Base-by-base conservation (phyloP, 2,797 vertebrate species). In the Perodicticus potto region DNA sequence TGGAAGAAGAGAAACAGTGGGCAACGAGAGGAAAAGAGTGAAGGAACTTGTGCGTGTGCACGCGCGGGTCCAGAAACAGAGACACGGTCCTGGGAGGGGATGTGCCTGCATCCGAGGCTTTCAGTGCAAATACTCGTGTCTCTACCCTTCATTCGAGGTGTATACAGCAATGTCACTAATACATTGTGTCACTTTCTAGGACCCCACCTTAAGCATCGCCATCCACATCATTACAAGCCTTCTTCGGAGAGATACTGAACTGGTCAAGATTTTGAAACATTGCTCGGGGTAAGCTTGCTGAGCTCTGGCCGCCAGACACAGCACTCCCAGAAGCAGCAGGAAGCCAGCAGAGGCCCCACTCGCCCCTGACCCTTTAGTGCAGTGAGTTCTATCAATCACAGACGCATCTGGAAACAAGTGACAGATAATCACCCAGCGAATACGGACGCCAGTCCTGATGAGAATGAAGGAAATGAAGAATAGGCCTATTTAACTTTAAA, bases 171-270 rank as follows among this genome's bases (percentile, higher is more conserved):
- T 20, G 27, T 27, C 20, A 19, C 78, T 4, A 2, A 61, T 0
- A 2, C 34, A 59, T 81, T 11, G 80, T 20, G 45, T 94, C 78
- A 63, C 96, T 76, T 37, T 92, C 85, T 80, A 99, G 99, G 99
- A 95, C 98, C 99, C 94, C 98, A 99, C 96, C 98, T 99, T 94
- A 99, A 99, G 93, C 99, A 99, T 81, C 99, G 99, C 94, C 99
- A 99, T 96, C 95, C 98, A 63, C 99, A 99, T 95, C 99, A 99
- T 90, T 99, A 99, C 98, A 99, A 99, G 97, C 98, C 99, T 14
- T 98, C 99, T 0, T 98, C 98, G 82, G 99, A 99, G 97, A 99
- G 99, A 96, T 99, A 99, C 96, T 99, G 96, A 97, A 90, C 95
- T 93, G n/a, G 32, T 82, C 89, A 37, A 45, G 77, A 74, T n/a